phyloP scores from a whole-genome alignment of 2,113 vertebrate genomes.

The human region DNA sequence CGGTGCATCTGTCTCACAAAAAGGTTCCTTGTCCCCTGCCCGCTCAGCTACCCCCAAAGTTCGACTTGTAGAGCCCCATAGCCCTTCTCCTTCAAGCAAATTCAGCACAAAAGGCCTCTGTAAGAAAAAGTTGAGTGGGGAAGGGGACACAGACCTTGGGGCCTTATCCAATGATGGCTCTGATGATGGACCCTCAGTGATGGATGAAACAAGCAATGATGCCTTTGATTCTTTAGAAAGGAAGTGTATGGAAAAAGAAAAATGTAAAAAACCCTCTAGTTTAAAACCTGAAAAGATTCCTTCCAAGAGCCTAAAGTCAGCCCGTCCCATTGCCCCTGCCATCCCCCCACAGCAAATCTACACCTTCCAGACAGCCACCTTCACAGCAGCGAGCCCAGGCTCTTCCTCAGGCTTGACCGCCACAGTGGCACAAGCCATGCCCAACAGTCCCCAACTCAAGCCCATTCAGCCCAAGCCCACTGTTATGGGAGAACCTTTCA shows the following conservation, averaged over 20 bases:
- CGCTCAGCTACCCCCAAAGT: constrained; percentile 96
- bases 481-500: constrained; percentile 92
- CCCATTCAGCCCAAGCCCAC: constrained; percentile 95
- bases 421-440: constrained; percentile 94
- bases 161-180: constrained; percentile 92
- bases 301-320: constrained; percentile 95
- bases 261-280: constrained; percentile 90
- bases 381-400: constrained; percentile 91
- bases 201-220: constrained; percentile 95
- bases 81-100: constrained; percentile 95
- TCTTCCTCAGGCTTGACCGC: constrained; percentile 88
- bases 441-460: constrained; percentile 97
- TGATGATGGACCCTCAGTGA: constrained; percentile 93
- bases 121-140: constrained; percentile 92
- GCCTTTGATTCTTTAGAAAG: constrained; percentile 94
- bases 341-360: constrained; percentile 93
- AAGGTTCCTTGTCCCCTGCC: constrained; percentile 96
- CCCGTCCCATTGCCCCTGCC: constrained; percentile 91
- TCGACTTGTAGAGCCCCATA: constrained; percentile 94
- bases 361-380: constrained; percentile 89
- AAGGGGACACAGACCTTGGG: constrained; percentile 91
- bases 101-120: constrained; percentile 91
- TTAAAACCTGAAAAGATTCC: constrained; percentile 92
- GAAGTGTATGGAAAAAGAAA: constrained; percentile 88
- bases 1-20: constrained; percentile 90